Evolutionary conservation across 2,797 vertebrate species (phyloP).

Genomic region (Arremon brunneinucha): DNA sequence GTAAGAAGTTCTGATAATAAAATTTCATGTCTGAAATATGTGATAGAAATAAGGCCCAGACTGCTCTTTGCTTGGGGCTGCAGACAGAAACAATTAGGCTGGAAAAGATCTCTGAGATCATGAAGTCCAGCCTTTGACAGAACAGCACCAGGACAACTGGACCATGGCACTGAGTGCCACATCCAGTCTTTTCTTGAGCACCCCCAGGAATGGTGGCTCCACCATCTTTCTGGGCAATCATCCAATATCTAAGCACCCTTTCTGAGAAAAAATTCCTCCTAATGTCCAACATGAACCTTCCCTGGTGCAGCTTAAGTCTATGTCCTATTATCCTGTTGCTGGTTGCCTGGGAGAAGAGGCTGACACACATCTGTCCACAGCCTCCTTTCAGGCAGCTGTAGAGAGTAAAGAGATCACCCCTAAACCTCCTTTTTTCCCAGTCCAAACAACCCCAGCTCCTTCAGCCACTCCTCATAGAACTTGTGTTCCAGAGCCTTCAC

Average conservation of each 20-base stretch:
- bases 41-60: neutral
- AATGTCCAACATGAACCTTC: neutral
- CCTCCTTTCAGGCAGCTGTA: neutral
- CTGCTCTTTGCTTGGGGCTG: neutral
- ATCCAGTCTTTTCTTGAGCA: neutral
- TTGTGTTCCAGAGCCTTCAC: neutral
- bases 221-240: neutral
- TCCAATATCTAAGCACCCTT: neutral
- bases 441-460: accelerated
- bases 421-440: neutral
- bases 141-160: neutral
- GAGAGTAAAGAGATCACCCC: no score
- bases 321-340: neutral
- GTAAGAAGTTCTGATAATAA: neutral
- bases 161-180: neutral
- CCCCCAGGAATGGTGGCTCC: accelerated
- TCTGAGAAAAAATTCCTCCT: neutral
- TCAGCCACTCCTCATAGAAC: neutral
- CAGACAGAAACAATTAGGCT: neutral
- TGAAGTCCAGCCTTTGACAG: neutral
- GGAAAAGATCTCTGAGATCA: neutral
- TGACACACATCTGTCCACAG: accelerated
- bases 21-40: neutral
- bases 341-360: neutral
- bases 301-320: neutral